Base-by-base conservation (phyloP, 1,140 invertebrate species). In the Stegodyphus mimosarum region DNA sequence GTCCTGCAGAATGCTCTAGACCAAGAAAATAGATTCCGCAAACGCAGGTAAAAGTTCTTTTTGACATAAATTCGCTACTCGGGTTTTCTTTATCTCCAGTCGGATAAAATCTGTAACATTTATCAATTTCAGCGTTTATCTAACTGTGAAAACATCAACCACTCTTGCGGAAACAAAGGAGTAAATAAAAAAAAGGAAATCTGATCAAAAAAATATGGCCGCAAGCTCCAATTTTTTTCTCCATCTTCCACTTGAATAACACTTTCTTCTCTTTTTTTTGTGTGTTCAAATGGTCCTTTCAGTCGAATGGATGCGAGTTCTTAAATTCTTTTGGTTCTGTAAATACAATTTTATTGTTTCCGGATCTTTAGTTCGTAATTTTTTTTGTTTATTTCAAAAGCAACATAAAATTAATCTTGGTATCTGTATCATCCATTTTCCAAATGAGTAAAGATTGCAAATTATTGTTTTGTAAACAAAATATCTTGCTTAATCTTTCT, bases 101-200 rank as follows among this genome's bases (percentile, higher is more conserved):
- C 67, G 63, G 78, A 72, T 72, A 69, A 81, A 81, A 81, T 81
- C 78, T 81, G 78, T 71, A 72, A 33, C 78, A 81, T 81, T 81
- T 81, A 81, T 81, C 78, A 81, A 81, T 81, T 81, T 81, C 78
- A 52, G 78, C 78, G 78, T 81, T 81, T 81, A 81, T 81, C 78
- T 72, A 53, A 50, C 67, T 72, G 78, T 71, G 78, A 81, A 81
- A 81, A 81, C 78, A 81, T 81, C 70, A 81, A 81, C 78, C 55
- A 72, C 69, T 60, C 66, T 72, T 53, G 67, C 70, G 51, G 78
- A 81, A 81, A 81, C 78, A 81, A 81, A 80, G 63, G 78, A 64
- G 78, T 81, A 67, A 81, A 81, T 81, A 80, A 72, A 80, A 79
- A 81, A 18, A 6, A 18, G 17, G 69, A 64, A 72, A 72, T 72